Percentiles rank a stretch among this genome's conserved stretches.
These are phyloP conservation scores for Orthosia incerta DNA, from an alignment of 2,888 invertebrate genomes.

Conservation along the genomic window DNA sequence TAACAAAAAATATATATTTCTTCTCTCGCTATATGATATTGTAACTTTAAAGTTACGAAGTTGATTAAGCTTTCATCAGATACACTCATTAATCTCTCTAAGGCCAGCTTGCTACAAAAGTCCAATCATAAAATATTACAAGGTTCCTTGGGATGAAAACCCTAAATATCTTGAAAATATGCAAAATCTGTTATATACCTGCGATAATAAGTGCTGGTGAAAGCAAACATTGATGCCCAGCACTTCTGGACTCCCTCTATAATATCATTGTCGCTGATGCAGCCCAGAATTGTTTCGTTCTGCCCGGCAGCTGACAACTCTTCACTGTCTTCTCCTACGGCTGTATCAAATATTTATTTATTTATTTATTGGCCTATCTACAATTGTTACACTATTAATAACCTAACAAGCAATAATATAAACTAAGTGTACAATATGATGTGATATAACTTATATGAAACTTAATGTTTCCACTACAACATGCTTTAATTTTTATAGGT, in stretches of 20 bases:
- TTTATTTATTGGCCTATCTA: no score
- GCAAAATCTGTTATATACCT: constrained; percentile 84
- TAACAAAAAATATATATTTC: neutral
- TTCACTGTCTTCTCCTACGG: constrained; percentile 95
- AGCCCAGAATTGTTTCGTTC: constrained; percentile 94
- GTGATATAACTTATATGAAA: neutral
- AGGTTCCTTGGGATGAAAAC: neutral
- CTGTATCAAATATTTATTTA: constrained; percentile 76
- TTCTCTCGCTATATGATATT: neutral
- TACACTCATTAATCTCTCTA: neutral
- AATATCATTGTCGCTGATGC: constrained; percentile 89
- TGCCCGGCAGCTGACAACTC: constrained; percentile 96
- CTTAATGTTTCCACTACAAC: neutral
- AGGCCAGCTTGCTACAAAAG: no score
- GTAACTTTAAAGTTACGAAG: no score
- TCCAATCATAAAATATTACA: no score
- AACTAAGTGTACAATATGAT: no score
- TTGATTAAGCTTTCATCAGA: neutral
- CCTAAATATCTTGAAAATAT: neutral
- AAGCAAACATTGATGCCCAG: constrained; percentile 96
- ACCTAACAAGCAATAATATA: no score
- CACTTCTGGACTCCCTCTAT: constrained; percentile 92
- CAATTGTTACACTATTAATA: no score
- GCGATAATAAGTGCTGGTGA: constrained; percentile 94
- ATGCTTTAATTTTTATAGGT: neutral